These are phyloP conservation scores for Tineola bisselliella DNA, from an alignment of 2,888 invertebrate genomes.

Conservation along the genomic window DNA sequence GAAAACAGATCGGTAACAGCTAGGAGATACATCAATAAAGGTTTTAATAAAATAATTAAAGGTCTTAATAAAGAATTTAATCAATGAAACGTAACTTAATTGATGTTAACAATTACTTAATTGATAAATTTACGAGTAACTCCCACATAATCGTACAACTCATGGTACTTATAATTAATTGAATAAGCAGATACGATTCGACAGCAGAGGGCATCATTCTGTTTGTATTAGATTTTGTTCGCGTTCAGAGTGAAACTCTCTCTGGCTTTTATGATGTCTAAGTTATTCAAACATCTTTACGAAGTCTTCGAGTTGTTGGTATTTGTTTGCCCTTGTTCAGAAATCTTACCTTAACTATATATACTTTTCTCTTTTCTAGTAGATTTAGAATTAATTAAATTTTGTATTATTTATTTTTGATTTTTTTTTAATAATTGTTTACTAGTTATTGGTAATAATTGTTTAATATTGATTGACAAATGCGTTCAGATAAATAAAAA, in stretches of 20 bases:
- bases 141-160: not conserved
- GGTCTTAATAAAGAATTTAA: not conserved
- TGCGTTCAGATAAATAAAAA: not conserved
- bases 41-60: not conserved
- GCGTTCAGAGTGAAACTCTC: not conserved
- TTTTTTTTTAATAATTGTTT: no score
- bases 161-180: not conserved
- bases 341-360: not conserved
- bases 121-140: not conserved
- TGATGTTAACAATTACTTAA: conserved; percentile 1
- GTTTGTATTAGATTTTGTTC: not conserved
- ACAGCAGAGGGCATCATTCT: not conserved
- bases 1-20: not conserved
- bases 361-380: not conserved
- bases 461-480: no score
- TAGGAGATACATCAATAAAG: not conserved
- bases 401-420: not conserved
- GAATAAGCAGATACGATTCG: not conserved
- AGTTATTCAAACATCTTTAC: not conserved
- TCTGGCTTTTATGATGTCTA: not conserved
- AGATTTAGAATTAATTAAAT: not conserved
- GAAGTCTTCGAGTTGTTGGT: not conserved
- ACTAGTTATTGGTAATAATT: no score
- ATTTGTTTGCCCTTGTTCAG: not conserved
- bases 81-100: conserved; percentile 1